These are phyloP conservation scores for Dusona sp. DNA, from an alignment of 2,888 invertebrate genomes.

Conservation along the genomic window DNA sequence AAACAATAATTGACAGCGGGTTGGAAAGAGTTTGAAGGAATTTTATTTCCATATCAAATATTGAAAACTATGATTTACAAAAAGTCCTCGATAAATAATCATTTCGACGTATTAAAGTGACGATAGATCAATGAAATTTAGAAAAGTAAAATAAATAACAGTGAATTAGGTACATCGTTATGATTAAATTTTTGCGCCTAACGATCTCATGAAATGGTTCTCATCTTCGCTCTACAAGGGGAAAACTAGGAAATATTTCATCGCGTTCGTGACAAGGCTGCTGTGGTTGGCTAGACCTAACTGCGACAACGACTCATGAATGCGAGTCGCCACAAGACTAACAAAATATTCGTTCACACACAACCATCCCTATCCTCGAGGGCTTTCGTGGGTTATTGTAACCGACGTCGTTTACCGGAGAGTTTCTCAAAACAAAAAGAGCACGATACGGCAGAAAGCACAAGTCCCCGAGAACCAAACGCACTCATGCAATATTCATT, in stretches of 20 bases:
- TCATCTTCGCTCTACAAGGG: background rate
- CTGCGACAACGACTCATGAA: slow-evolving; percentile 56
- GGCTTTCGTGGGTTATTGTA: slow-evolving; percentile 54
- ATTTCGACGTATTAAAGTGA: background rate
- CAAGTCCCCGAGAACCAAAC: slow-evolving; percentile 50
- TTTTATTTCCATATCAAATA: background rate
- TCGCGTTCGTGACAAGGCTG: slow-evolving; percentile 46
- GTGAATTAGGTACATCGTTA: slow-evolving; percentile 10
- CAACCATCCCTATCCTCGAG: background rate
- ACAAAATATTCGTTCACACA: slow-evolving; percentile 73
- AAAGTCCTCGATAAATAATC: background rate
- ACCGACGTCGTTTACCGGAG: slow-evolving; percentile 60
- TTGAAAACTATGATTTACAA: background rate
- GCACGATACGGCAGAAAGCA: slow-evolving; percentile 29
- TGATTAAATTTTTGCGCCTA: slow-evolving; percentile 3
- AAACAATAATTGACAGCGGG: background rate
- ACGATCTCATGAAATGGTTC: slow-evolving; percentile 38
- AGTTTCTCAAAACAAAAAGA: slow-evolving; percentile 60
- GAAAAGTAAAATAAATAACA: background rate
- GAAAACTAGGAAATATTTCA: slow-evolving; percentile 55
- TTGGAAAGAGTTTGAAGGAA: background rate
- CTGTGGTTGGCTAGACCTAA: slow-evolving; percentile 8
- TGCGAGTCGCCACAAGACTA: slow-evolving; percentile 68
- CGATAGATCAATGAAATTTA: background rate
- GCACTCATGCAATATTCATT: slow-evolving; percentile 68